phyloP scores from a whole-genome alignment of 2,113 vertebrate species.

The Meles meles region DNA sequence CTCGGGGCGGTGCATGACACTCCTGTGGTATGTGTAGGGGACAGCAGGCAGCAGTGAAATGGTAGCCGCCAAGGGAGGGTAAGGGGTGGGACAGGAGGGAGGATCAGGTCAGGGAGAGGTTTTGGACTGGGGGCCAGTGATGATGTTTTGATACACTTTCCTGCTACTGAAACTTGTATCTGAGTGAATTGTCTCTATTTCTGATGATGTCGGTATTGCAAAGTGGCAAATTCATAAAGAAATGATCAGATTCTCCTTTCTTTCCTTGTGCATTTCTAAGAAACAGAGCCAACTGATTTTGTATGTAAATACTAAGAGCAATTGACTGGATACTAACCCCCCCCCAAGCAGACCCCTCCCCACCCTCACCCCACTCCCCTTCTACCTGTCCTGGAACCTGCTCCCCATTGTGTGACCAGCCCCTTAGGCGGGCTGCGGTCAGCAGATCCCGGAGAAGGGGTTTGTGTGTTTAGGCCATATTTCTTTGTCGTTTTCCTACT shows the following conservation, averaged over 20 bases:
- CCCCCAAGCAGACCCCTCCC: constrained; percentile 40
- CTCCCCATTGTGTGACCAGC: constrained; percentile 53
- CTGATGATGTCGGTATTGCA: constrained; percentile 68
- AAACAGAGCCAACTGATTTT: constrained; percentile 76
- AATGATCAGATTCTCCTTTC: constrained; percentile 73
- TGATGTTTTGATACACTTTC: constrained; percentile 82
- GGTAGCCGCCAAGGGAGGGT: background rate
- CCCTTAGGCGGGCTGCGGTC: constrained; percentile 69
- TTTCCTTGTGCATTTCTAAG: constrained; percentile 71
- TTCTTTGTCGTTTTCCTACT: constrained; percentile 80
- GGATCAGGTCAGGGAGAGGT: constrained; percentile 25
- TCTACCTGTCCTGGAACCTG: background rate
- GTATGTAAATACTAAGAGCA: constrained; percentile 79
- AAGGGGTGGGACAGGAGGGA: constrained; percentile 25
- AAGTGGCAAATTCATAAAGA: constrained; percentile 73
- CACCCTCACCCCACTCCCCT: background rate
- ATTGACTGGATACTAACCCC: constrained; percentile 75
- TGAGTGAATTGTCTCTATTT: constrained; percentile 69
- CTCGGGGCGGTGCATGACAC: background rate
- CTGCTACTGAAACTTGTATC: constrained; percentile 80
- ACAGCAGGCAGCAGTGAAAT: background rate
- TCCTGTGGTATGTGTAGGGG: background rate
- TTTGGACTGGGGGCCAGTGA: constrained; percentile 70
- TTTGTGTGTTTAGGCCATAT: constrained; percentile 78
- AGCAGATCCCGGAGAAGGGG: constrained; percentile 59